Conservation (phyloP, 1,140 invertebrate species). For the Pogonognathellus flavescens region DNA sequence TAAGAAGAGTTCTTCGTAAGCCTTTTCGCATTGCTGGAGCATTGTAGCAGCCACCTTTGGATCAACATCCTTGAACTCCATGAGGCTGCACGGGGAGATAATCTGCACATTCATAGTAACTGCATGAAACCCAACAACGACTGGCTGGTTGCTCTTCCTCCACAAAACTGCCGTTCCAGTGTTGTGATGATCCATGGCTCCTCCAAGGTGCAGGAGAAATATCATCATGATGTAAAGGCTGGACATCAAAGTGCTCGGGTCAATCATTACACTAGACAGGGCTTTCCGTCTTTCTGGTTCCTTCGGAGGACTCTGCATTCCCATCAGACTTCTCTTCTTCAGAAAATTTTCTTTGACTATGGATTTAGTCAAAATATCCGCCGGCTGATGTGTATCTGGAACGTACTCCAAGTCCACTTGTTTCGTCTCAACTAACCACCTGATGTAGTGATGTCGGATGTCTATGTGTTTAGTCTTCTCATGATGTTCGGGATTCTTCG, state of each 20-base stretch:
- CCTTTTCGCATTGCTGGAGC: slow-evolving; percentile 29
- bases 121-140: slow-evolving; percentile 20
- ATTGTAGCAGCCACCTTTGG: background rate
- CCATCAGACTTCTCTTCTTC: background rate
- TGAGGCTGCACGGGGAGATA: background rate
- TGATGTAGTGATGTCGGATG: slow-evolving; percentile 68
- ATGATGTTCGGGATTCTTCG: slow-evolving; percentile 68
- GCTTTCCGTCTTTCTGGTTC: background rate
- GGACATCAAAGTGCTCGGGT: background rate
- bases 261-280: background rate
- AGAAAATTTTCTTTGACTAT: background rate
- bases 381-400: slow-evolving; percentile 56
- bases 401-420: slow-evolving; percentile 55
- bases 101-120: slow-evolving; percentile 13
- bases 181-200: background rate
- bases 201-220: background rate
- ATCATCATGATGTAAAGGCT: background rate
- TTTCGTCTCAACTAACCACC: slow-evolving; percentile 1
- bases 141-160: slow-evolving; percentile 23
- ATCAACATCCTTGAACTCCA: background rate
- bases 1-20: slow-evolving; percentile 52
- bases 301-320: background rate
- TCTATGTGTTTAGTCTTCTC: slow-evolving; percentile 70
- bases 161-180: slow-evolving; percentile 37
- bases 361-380: slow-evolving; percentile 62